Conservation (phyloP, 2,797 vertebrate species). For the Squalus acanthias region DNA sequence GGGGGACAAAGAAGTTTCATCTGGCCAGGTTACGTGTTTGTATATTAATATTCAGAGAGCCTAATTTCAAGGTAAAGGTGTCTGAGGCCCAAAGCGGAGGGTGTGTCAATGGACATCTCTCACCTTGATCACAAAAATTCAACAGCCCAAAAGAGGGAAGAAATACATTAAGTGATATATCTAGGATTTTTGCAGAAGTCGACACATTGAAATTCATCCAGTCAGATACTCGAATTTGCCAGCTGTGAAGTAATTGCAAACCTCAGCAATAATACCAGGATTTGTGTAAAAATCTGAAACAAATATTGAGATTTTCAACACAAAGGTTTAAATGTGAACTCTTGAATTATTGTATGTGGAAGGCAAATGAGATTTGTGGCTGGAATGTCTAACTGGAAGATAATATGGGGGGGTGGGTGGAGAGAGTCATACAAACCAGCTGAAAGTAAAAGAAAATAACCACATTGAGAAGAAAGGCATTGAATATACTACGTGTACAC, state of each 20-base stretch:
- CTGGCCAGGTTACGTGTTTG: neutral
- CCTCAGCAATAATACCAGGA: neutral
- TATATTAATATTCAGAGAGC: neutral
- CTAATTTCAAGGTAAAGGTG: neutral
- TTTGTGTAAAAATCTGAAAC: neutral
- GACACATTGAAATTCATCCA: neutral
- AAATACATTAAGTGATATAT: neutral
- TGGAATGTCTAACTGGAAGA: conserved; percentile 19
- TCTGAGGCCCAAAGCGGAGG: neutral
- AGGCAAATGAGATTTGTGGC: neutral
- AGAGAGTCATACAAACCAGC: neutral
- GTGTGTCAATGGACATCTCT: neutral
- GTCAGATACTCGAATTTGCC: neutral
- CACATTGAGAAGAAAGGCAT: neutral
- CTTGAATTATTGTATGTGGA: neutral
- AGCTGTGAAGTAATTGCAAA: neutral
- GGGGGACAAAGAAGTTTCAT: neutral
- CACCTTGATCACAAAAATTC: neutral
- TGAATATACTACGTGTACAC: neutral
- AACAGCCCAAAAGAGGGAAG: neutral
- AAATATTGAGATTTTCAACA: neutral
- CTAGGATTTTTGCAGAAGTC: neutral
- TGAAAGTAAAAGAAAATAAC: neutral
- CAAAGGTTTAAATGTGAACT: neutral
- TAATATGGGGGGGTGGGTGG: neutral